phyloP scores from a whole-genome alignment of 2,113 vertebrate genomes.

The Otis tarda region DNA sequence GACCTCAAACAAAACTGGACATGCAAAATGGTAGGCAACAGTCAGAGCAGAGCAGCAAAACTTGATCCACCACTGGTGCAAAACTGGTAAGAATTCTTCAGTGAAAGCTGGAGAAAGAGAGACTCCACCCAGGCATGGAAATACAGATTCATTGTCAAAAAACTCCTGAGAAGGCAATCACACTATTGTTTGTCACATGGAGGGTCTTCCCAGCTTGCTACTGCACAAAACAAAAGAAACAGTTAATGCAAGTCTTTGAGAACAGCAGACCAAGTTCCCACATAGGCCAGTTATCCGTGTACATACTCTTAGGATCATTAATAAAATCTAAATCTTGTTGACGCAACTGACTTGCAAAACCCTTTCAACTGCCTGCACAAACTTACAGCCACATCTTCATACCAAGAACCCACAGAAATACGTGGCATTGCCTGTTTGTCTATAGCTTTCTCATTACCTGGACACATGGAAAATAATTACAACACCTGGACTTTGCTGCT shows the following conservation, averaged over 20 bases:
- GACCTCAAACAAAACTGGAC: background rate
- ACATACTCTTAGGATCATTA: background rate
- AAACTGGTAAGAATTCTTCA: background rate
- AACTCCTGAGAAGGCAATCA: background rate
- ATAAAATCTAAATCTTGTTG: background rate
- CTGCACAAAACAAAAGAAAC: background rate
- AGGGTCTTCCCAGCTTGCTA: background rate
- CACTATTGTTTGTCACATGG: background rate
- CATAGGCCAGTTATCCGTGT: background rate
- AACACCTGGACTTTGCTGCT: background rate
- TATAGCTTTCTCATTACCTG: background rate
- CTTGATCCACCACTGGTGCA: background rate
- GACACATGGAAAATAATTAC: background rate
- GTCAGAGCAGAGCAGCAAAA: background rate
- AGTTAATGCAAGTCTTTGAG: background rate
- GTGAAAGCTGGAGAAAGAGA: background rate
- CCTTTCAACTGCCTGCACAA: background rate
- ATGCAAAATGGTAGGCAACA: background rate
- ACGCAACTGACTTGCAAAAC: background rate
- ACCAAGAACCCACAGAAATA: background rate
- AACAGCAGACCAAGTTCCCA: background rate
- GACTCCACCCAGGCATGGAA: background rate
- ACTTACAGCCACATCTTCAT: background rate
- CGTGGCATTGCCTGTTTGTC: background rate
- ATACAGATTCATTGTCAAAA: background rate